Evolutionary conservation across 2,888 invertebrate species (phyloP), one percentile per base, ranked within the genome.

Genomic region (Troides aeacus): DNA sequence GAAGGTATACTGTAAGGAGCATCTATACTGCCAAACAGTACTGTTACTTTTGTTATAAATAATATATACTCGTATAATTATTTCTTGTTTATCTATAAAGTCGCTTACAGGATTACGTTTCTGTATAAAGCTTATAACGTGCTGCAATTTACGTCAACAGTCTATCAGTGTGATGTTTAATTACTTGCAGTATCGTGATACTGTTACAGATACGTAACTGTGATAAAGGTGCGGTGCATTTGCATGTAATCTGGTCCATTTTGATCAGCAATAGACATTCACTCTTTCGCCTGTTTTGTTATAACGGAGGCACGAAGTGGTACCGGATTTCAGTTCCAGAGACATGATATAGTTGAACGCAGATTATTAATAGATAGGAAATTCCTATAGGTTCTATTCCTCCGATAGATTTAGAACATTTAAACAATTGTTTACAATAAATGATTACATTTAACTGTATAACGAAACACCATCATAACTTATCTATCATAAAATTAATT

Each of bases 231-330:
- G 70, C 70, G 67, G 67, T 64, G 30, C 56, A 67, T 67, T 64
- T 67, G 63, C 70, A 70, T 70, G 70, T 61, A 56, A 70, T 70
- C 70, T 64, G 21, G 70, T 64, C 59, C 62, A 66, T 67, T 67
- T 60, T 67, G 67, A 70, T 70, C 67, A 53, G 59, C 60, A 69
- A 23, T 59, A 68, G 59, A 59, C 70, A 63, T 66, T 66, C 70
- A 59, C 70, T 70, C 36, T 65, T 17, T 62, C 36, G 69, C 58
- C 30, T 50, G 46, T 70, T 58, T 56, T 57, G 69, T 66, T 70
- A 23, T 53, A 70, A 63, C 63, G 59, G 62, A 53, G 56, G 42
- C 66, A 59, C 66, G 70, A 50, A 58, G 61, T 66, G 39, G 30
- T 42, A 66, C 62, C 46, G 36, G 24, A 46, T 30, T 62, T 50